Base-by-base conservation (phyloP, 1,140 invertebrate species). In the Yoshiicerus persimilis region DNA sequence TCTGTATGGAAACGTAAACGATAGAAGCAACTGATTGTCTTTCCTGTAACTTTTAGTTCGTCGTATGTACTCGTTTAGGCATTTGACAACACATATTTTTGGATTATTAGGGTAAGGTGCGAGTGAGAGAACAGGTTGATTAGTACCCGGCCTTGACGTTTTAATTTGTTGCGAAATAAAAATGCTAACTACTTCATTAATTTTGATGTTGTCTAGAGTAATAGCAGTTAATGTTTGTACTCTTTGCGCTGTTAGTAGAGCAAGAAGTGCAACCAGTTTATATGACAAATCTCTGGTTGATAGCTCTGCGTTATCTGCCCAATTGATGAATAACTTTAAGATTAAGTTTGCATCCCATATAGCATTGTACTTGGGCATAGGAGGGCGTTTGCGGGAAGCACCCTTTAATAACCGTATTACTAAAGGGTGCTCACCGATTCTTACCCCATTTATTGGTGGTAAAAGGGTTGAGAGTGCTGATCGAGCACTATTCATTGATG, bases 341-440 rank as follows among this genome's bases (percentile, higher is more conserved):
- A 88, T 25, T 16, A 34, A 20, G 10, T 34, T 66, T 25, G 41
- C 87, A 39, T 66, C 56, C 87, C 87, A 88, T 25, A 27, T n/a
- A 84, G 1, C 25, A 20, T 84, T 20, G 66, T 89, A 89, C n/a
- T 75, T 62, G 6, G 80, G 36, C 8, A 23, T 70, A 1, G 88
- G 64, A 20, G 86, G 86, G 1, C 83, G 75, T 16, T 32, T 5
- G 47, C 39, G 75, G 16, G 10, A 4, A 4, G 86, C 23, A 4
- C 86, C 88, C 20, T 80, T 84, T 4, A 89, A 9, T 75, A 89
- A 64, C 5, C 88, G 16, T 25, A 47, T 20, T 32, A 89, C 39
- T 8, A 66, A n/a, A 0, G 62, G 62, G 9, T 66, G n/a, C 11
- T 66, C 23, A 3, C 62, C 62, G 5, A 66, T 66, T 66, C n/a